Evolutionary conservation across 2,888 invertebrate species (phyloP).

Genomic region (Gastrophysa polygoni): DNA sequence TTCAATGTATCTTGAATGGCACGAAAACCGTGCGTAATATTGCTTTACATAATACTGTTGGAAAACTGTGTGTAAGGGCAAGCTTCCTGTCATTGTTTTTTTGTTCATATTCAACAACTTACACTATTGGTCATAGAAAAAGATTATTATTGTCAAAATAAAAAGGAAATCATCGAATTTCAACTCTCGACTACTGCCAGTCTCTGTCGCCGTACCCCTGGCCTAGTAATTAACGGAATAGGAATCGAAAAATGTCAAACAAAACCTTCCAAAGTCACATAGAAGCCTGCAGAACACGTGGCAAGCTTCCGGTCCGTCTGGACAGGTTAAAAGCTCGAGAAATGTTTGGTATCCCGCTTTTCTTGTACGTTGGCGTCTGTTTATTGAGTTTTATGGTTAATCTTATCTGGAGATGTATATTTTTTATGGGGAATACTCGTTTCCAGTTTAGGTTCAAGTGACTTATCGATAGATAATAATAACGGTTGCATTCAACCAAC

Average conservation of each 20-base stretch:
- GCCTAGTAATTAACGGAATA: constrained; percentile 10
- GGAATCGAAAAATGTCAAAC: constrained; percentile 14
- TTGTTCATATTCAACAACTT: too few relatives aligned
- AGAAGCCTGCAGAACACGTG: constrained; percentile 17
- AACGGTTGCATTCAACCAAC: constrained; percentile 5
- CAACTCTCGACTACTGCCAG: background rate
- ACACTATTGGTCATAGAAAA: too few relatives aligned
- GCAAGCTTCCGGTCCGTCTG: constrained; percentile 18
- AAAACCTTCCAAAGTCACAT: constrained; percentile 10
- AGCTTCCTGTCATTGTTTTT: too few relatives aligned
- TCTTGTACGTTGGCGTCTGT: constrained; percentile 9
- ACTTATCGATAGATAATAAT: constrained; percentile 6
- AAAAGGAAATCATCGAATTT: too few relatives aligned
- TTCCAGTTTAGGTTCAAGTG: constrained; percentile 8
- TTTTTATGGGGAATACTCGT: constrained; percentile 4
- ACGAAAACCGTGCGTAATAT: too few relatives aligned
- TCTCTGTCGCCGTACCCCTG: background rate
- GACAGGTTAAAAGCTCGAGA: constrained; percentile 11
- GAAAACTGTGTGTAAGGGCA: too few relatives aligned
- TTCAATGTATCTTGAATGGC: too few relatives aligned
- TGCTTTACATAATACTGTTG: too few relatives aligned
- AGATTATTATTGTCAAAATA: too few relatives aligned
- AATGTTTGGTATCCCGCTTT: constrained; percentile 11
- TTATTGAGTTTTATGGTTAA: constrained; percentile 5
- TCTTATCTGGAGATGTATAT: constrained; percentile 10